Conservation (phyloP, 2,888 invertebrate genomes). For the Subacronicta megacephala region DNA sequence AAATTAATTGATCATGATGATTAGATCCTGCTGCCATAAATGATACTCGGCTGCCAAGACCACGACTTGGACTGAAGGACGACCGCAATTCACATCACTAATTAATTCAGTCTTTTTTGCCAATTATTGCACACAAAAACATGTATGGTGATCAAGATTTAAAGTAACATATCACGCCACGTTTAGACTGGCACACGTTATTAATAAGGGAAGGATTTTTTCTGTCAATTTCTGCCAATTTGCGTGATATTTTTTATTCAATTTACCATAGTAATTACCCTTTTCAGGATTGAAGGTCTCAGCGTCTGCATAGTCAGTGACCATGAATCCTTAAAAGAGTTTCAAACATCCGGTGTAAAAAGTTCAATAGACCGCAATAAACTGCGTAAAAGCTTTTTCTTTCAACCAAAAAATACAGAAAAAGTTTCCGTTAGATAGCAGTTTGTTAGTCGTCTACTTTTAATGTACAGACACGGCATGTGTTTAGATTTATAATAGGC, state of each 20-base stretch:
- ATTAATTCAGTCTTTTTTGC: neutral
- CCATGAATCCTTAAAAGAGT: neutral
- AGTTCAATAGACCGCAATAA: neutral
- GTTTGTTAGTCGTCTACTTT: constrained; percentile 8
- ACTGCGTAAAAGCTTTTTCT: neutral
- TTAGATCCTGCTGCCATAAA: too few species aligned
- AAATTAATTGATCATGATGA: too few species aligned
- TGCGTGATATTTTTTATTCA: neutral
- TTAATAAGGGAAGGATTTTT: too few species aligned
- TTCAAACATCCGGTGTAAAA: neutral
- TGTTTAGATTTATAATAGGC: constrained; percentile 50
- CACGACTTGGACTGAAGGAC: too few species aligned
- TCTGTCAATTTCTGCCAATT: neutral
- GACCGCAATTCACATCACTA: too few species aligned
- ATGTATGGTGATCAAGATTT: neutral
- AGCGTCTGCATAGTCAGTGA: neutral
- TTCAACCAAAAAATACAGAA: neutral
- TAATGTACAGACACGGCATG: constrained; percentile 28
- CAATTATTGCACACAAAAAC: neutral
- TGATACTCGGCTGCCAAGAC: too few species aligned
- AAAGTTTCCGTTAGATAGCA: neutral
- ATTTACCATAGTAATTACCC: neutral
- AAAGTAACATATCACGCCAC: neutral
- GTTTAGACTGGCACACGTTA: neutral
- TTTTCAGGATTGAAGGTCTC: neutral